Base-by-base conservation (phyloP, 2,888 invertebrate genomes). In the Leuctra nigra region DNA sequence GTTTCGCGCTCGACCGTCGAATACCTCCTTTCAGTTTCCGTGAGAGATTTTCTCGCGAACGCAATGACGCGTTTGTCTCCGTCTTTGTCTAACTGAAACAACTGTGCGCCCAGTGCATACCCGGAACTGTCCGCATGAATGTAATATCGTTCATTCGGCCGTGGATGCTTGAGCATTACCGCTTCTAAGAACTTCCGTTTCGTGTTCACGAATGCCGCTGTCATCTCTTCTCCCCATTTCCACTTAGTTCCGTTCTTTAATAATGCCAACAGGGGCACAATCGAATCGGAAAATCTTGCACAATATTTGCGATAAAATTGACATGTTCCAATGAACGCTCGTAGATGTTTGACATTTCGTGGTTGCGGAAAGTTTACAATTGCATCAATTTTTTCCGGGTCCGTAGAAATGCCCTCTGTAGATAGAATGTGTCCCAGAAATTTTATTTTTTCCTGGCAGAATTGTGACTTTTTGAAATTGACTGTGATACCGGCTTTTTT, bases 321-420 rank as follows among this genome's bases (percentile, higher is more conserved):
- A 22, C 54, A 36, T 3, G 41, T 20, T 11, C 54, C 54, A 4
- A 54, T 14, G 59, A 67, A 62, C n/a, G 55, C 55, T 33, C 66
- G 62, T 3, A 68, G 38, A 39, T 67, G 60, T 54, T 59, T 63
- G 25, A 62, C 39, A 25, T 65, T 67, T 41, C 47, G 35, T 1
- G 67, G 67, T 11, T 52, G 29, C 22, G 63, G 60, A 54, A 67
- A 68, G 11, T 66, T 57, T 25, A 39, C n/a, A 20, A 69, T 67
- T 1, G 62, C 59, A n/a, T 65, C 55, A 1, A 64, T 39, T 20
- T 63, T 58, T 36, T 62, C 59, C 13, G 60, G 57, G 48, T 64
- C 58, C 9, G 61, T 59, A 6, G 25, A 16, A n/a, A 52, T 25
- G 4, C 52, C 52, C 16, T 54, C 16, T n/a, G 38, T 16, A 4